Conservation (phyloP, 1,140 invertebrate genomes). For the Diabrotica undecimpunctata region DNA sequence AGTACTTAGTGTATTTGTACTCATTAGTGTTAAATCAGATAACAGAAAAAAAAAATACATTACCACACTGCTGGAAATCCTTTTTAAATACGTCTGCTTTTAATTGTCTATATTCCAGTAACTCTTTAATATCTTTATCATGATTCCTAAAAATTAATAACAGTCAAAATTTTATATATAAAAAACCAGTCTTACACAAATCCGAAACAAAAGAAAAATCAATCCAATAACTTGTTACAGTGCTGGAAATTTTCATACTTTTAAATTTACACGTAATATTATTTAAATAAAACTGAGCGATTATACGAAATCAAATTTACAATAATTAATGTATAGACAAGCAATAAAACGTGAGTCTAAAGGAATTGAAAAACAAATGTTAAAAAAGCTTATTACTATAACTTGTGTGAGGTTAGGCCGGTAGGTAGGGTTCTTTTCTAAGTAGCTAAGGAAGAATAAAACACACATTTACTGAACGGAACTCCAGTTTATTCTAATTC, state of each 20-base stretch:
- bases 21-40: too few species aligned
- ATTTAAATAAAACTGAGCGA: not conserved
- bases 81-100: conserved; percentile 28
- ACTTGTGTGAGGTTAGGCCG: too few species aligned
- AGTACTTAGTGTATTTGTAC: too few species aligned
- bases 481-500: too few species aligned
- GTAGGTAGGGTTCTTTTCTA: too few species aligned
- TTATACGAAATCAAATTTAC: not conserved
- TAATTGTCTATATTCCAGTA: conserved; percentile 35
- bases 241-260: not conserved
- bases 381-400: too few species aligned
- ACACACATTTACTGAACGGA: too few species aligned
- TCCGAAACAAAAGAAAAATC: not conserved
- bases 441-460: too few species aligned
- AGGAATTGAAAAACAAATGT: too few species aligned
- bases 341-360: too few species aligned
- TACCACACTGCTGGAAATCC: conserved; percentile 29
- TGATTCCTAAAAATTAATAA: conserved; percentile 29
- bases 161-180: conserved; percentile 2
- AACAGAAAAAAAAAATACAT: not conserved
- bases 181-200: conserved; percentile 11
- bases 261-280: not conserved
- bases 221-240: not conserved
- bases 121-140: conserved; percentile 32
- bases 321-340: too few species aligned